A percentile compares a stretch with the other conserved stretches of the same genome.
Evolutionary conservation across 2,797 vertebrate genomes (phyloP).

Genomic region (Crenichthys baileyi): DNA sequence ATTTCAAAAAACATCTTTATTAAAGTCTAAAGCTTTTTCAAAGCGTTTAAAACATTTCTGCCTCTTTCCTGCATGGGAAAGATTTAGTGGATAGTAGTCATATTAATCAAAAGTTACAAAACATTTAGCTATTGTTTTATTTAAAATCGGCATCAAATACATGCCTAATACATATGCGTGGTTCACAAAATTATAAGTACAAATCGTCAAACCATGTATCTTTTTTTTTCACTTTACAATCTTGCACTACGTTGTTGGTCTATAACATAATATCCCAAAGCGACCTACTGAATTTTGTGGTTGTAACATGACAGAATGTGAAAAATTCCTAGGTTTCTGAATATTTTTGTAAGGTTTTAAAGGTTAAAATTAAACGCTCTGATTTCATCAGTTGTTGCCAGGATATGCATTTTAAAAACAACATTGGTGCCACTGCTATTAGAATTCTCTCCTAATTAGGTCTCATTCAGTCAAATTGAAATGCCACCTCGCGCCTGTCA

Average conservation of each 20-base stretch:
- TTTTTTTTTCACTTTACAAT: not conserved
- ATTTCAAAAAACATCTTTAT: not conserved
- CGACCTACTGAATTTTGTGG: not conserved
- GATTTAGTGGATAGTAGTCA: not conserved
- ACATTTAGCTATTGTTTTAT: not conserved
- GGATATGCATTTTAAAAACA: conserved; percentile 26
- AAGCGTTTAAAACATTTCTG: not conserved
- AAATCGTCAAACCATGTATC: not conserved
- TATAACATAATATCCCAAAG: not conserved
- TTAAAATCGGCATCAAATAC: not conserved
- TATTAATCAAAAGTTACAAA: conserved; percentile 4
- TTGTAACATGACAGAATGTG: not conserved
- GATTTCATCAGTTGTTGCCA: not conserved
- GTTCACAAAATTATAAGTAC: not conserved
- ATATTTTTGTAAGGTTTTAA: not conserved
- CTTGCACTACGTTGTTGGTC: not conserved
- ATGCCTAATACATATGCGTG: not conserved
- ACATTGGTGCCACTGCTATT: not conserved
- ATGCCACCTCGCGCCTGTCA: conserved; percentile 59
- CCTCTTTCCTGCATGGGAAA: not conserved
- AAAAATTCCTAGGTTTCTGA: not conserved
- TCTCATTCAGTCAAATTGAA: conserved; percentile 57
- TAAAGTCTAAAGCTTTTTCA: not conserved
- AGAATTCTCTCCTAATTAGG: conserved; percentile 56
- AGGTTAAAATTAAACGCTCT: not conserved